phyloP scores from a whole-genome alignment of 1,140 invertebrate species.

The Heliconius nattereri region DNA sequence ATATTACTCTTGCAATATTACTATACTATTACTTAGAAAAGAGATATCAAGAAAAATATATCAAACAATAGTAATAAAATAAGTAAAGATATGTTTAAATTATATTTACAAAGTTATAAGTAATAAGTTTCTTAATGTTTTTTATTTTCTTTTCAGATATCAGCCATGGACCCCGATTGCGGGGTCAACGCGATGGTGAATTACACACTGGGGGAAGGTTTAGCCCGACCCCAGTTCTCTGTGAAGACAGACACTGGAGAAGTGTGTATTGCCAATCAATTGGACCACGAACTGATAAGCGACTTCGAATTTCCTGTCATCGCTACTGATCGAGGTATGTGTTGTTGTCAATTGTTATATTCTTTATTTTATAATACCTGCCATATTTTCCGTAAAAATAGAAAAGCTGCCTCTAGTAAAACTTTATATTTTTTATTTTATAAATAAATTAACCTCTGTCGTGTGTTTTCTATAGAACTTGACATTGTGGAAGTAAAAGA shows the following conservation, averaged over 20 bases:
- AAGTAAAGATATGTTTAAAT: too few species aligned
- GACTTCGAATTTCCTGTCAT: slow-evolving; percentile 96
- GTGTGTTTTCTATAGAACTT: too few species aligned
- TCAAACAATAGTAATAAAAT: too few species aligned
- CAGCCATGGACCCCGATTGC: slow-evolving; percentile 96
- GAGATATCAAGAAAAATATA: too few species aligned
- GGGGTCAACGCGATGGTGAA: slow-evolving; percentile 97
- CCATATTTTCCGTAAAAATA: too few species aligned
- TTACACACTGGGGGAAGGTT: slow-evolving; percentile 91
- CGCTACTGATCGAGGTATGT: slow-evolving; percentile 95
- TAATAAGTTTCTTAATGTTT: not conserved
- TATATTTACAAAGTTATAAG: too few species aligned
- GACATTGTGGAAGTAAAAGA: too few species aligned
- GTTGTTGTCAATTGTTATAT: not conserved
- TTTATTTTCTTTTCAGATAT: slow-evolving; percentile 86
- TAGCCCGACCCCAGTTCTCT: slow-evolving; percentile 87
- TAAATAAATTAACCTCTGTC: too few species aligned
- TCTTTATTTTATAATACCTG: not conserved
- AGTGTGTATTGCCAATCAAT: slow-evolving; percentile 90
- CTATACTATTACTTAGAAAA: too few species aligned
- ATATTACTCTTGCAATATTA: too few species aligned
- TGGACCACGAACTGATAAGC: slow-evolving; percentile 93
- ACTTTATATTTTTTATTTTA: too few species aligned
- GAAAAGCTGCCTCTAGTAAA: too few species aligned
- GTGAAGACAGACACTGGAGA: slow-evolving; percentile 92